Evolutionary conservation across 2,797 vertebrate species (phyloP).

Genomic region (Cyclura pinguis): DNA sequence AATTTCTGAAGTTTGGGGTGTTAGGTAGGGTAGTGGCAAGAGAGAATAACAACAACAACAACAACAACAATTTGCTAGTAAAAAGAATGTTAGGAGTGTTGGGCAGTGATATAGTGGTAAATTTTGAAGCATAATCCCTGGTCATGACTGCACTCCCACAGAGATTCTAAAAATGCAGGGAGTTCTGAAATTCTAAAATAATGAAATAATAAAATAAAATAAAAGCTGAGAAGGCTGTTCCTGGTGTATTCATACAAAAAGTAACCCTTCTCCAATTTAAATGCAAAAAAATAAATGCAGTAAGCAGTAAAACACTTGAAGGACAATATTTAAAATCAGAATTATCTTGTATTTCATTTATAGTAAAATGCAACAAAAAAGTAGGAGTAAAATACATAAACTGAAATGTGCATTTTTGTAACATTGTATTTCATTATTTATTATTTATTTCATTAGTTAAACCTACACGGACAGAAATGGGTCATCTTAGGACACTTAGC

Average conservation of each 20-base stretch:
- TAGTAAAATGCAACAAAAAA: not conserved
- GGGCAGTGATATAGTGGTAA: too few species aligned
- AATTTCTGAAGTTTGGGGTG: not conserved
- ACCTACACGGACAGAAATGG: not conserved
- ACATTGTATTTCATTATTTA: not conserved
- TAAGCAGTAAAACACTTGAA: not conserved
- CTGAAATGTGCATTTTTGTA: not conserved
- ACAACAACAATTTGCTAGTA: not conserved
- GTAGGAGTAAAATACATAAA: not conserved
- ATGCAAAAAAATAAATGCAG: not conserved
- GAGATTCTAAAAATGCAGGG: too few species aligned
- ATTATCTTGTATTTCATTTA: not conserved
- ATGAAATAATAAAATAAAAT: too few species aligned
- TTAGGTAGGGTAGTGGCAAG: not conserved
- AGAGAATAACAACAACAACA: too few species aligned
- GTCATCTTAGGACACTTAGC: conserved; percentile 9
- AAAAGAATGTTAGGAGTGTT: not conserved
- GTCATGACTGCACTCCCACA: too few species aligned
- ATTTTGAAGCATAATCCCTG: too few species aligned
- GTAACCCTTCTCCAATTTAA: not conserved
- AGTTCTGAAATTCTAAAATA: too few species aligned
- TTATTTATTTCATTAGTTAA: not conserved
- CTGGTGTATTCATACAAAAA: not conserved
- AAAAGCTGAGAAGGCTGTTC: not conserved
- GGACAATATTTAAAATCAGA: not conserved